Evolutionary conservation across 2,797 vertebrate genomes (phyloP).

Genomic region (Xiphorhynchus erythropygius): DNA sequence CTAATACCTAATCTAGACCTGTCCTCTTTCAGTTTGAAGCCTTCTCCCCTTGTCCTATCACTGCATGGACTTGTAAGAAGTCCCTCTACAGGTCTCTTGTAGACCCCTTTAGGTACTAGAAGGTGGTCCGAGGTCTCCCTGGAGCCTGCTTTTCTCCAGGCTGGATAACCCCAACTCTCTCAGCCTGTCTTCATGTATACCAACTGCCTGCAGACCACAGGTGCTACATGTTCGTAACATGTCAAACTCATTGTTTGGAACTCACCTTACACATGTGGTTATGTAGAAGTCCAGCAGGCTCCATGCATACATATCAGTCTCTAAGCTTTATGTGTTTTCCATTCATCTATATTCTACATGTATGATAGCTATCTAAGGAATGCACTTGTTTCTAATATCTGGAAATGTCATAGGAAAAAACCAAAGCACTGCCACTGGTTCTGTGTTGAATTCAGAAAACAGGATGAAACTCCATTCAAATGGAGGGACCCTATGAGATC

Average conservation of each 20-base stretch:
- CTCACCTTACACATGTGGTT: fast-evolving
- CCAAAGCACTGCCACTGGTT: neutral
- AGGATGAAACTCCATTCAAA: neutral
- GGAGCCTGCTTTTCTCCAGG: neutral
- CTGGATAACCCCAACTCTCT: neutral
- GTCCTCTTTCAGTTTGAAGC: neutral
- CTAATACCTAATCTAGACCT: neutral
- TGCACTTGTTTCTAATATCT: neutral
- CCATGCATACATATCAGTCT: neutral
- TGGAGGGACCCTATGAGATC: neutral
- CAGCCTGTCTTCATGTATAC: neutral
- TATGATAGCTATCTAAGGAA: neutral
- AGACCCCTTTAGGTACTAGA: neutral
- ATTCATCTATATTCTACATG: neutral
- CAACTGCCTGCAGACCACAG: neutral
- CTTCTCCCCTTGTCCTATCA: neutral
- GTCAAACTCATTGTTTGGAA: neutral
- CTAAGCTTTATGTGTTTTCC: neutral
- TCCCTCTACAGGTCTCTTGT: neutral
- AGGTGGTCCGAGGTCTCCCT: neutral
- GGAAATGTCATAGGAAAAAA: neutral
- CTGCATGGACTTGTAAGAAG: neutral
- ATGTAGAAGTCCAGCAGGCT: neutral
- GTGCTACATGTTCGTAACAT: neutral
- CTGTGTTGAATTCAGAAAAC: neutral